Evolutionary conservation across 2,797 vertebrate genomes (phyloP).

Genomic region (Crenichthys baileyi): DNA sequence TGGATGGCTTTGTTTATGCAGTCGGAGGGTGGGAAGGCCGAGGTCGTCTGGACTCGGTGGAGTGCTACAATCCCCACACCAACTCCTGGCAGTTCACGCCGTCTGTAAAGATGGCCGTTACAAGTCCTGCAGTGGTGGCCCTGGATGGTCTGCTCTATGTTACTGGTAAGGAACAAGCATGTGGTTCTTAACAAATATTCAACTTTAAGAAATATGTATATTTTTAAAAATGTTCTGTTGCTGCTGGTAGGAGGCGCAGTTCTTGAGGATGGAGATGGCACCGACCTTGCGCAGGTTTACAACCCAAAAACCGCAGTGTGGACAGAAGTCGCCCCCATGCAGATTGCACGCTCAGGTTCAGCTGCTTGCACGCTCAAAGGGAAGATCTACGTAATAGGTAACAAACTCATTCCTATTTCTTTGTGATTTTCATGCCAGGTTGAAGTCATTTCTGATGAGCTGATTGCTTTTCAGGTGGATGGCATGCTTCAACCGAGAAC

Average conservation of each 20-base stretch:
- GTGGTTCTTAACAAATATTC: neutral
- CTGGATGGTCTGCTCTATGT: conserved; percentile 84
- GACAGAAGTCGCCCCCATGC: conserved; percentile 84
- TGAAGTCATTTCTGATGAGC: neutral
- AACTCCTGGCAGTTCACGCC: conserved; percentile 84
- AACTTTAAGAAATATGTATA: no score
- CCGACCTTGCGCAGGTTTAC: conserved; percentile 84
- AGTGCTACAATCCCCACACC: conserved; percentile 84
- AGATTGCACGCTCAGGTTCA: conserved; percentile 86
- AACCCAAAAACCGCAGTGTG: conserved; percentile 80
- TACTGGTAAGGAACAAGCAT: conserved; percentile 71
- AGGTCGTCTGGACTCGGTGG: conserved; percentile 82
- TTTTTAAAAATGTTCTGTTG: neutral
- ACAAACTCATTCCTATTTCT: neutral
- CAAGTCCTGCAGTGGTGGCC: conserved; percentile 85
- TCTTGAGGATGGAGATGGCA: conserved; percentile 84
- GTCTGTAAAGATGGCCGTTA: conserved; percentile 85
- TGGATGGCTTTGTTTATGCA: conserved; percentile 86
- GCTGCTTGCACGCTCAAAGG: conserved; percentile 85
- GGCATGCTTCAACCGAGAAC: conserved; percentile 87
- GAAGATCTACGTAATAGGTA: conserved; percentile 86
- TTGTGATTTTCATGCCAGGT: neutral
- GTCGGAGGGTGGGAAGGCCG: conserved; percentile 86
- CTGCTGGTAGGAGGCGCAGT: conserved; percentile 77
- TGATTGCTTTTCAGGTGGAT: conserved; percentile 73